Conservation (phyloP, 2,888 invertebrate genomes). For the Pachymerium ferrugineum region DNA sequence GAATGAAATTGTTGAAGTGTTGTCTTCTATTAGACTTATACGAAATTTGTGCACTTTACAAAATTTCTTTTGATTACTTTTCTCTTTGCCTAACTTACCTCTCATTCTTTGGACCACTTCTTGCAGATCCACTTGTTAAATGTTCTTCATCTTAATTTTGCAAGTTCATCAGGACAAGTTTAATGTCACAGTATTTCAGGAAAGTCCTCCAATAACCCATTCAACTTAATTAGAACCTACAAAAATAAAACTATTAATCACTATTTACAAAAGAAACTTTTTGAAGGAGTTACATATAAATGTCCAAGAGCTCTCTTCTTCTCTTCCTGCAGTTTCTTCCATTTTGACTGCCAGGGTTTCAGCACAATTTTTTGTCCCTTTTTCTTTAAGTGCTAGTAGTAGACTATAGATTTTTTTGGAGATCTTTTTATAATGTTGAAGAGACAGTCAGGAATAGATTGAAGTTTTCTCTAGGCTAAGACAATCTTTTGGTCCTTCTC, state of each 20-base stretch:
- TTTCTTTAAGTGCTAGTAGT: background rate
- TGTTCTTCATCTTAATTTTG: background rate
- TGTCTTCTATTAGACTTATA: background rate
- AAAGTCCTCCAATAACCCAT: background rate
- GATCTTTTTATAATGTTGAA: constrained; percentile 18
- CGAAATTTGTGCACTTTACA: no score
- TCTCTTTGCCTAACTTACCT: background rate
- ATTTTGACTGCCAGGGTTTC: constrained; percentile 22
- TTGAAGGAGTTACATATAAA: background rate
- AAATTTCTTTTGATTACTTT: background rate
- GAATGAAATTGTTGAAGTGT: background rate
- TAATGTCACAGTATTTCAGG: background rate
- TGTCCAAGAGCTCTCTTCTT: constrained; percentile 21
- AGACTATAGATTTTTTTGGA: constrained; percentile 5
- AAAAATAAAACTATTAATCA: background rate
- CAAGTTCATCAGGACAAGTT: background rate
- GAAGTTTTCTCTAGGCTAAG: constrained; percentile 24
- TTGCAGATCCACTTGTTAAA: background rate
- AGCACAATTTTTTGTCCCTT: constrained; percentile 6
- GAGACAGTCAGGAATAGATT: constrained; percentile 18
- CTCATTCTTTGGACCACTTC: background rate
- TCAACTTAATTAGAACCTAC: background rate
- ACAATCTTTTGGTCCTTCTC: constrained; percentile 23
- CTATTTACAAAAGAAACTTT: background rate
- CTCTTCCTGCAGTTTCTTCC: constrained; percentile 25